phyloP scores from a whole-genome alignment of 2,113 vertebrate genomes.

The Psophia crepitans region DNA sequence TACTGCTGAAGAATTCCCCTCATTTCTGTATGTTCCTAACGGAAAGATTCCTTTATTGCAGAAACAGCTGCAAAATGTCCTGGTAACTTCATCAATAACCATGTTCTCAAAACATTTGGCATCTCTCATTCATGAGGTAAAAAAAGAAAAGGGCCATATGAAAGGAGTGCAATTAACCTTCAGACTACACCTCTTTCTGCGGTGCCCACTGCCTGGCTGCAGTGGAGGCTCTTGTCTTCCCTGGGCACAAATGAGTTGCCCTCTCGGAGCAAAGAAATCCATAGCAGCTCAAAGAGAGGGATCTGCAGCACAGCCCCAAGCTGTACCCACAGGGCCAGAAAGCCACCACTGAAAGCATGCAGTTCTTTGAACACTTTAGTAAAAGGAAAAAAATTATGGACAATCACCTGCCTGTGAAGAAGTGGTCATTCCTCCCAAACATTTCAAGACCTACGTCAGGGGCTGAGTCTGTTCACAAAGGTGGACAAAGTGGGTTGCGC shows the following conservation, averaged over 20 bases:
- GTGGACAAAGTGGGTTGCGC: not conserved
- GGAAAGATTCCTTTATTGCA: not conserved
- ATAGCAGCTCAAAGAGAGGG: not conserved
- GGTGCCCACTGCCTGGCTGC: not conserved
- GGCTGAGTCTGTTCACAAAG: not conserved
- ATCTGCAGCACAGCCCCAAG: not conserved
- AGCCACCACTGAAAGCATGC: not conserved
- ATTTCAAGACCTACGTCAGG: not conserved
- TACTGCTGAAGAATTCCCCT: not conserved
- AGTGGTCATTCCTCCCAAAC: not conserved
- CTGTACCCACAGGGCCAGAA: not conserved
- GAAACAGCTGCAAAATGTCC: not conserved
- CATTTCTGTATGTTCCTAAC: not conserved
- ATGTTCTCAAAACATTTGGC: not conserved
- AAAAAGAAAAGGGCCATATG: not conserved
- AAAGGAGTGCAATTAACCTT: not conserved
- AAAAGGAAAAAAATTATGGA: not conserved
- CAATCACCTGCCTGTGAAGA: fast-evolving
- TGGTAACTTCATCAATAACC: not conserved
- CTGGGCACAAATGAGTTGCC: not conserved
- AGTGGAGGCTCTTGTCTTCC: not conserved
- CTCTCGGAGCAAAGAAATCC: not conserved
- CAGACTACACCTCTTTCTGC: not conserved
- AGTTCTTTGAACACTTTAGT: not conserved
- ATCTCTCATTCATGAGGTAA: not conserved